These are phyloP conservation scores for Priocnemis perturbator DNA, from an alignment of 2,888 invertebrate species.

Conservation along the genomic window DNA sequence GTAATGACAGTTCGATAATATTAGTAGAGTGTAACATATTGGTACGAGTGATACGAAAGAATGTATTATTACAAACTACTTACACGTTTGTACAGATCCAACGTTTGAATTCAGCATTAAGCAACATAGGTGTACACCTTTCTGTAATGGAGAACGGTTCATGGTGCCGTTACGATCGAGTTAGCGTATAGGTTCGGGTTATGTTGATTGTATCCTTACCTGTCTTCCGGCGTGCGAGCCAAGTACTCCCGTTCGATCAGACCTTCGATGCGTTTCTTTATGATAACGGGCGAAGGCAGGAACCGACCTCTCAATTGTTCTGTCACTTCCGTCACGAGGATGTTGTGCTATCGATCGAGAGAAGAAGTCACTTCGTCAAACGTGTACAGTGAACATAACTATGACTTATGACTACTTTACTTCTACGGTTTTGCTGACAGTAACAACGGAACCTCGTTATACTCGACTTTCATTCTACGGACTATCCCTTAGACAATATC, in stretches of 20 bases:
- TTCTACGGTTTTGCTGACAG: no score
- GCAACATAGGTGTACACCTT: conserved; percentile 98
- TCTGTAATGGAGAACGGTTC: conserved; percentile 73
- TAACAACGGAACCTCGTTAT: no score
- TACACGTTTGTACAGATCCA: conserved; percentile 70
- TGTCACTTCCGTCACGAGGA: conserved; percentile 97
- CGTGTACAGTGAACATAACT: neutral
- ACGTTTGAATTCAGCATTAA: conserved; percentile 76
- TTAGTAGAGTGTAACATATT: conserved; percentile 37
- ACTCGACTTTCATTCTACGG: no score
- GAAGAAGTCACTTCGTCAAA: conserved; percentile 15
- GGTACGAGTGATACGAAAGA: conserved; percentile 32
- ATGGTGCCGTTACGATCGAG: neutral
- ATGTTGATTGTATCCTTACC: conserved; percentile 71
- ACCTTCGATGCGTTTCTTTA: conserved; percentile 99
- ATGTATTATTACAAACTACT: conserved; percentile 56
- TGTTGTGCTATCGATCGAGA: conserved; percentile 83
- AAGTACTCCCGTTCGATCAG: conserved; percentile 99
- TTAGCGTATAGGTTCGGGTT: neutral
- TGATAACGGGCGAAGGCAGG: conserved; percentile 97
- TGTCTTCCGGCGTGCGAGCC: conserved; percentile 97
- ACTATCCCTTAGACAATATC: no score
- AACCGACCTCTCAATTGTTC: conserved; percentile 97
- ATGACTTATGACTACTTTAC: no score
- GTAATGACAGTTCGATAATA: neutral